A percentile compares a stretch with the other conserved stretches of the same genome.
Evolutionary conservation across 2,888 invertebrate species (phyloP).

Genomic region (Cataglyphis rosenhaueri): DNA sequence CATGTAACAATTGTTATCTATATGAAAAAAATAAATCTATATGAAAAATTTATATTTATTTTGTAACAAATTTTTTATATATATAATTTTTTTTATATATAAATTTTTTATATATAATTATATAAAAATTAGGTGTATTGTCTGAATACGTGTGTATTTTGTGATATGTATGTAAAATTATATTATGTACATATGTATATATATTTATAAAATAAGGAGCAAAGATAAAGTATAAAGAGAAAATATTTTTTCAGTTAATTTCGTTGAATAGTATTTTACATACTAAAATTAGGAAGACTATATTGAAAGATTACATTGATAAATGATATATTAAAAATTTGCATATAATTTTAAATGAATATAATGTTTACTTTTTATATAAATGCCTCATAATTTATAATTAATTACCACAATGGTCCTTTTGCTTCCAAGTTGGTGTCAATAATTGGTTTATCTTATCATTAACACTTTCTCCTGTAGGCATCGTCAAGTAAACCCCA

Average conservation of each 20-base stretch:
- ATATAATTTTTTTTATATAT: too few relatives aligned
- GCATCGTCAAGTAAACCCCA: slow-evolving; percentile 72
- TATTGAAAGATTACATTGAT: not conserved
- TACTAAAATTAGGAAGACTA: not conserved
- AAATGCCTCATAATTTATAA: not conserved
- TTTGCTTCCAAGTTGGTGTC: slow-evolving; percentile 74
- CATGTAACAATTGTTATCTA: slow-evolving; percentile 73
- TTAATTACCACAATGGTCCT: slow-evolving; percentile 65
- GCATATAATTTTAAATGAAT: not conserved
- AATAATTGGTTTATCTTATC: slow-evolving; percentile 73
- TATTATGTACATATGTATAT: too few relatives aligned
- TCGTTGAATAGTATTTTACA: not conserved
- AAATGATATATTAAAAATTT: not conserved
- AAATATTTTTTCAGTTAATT: not conserved
- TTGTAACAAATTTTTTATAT: not conserved
- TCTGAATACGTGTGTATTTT: too few relatives aligned
- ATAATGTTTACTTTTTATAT: slow-evolving; percentile 5
- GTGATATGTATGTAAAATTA: too few relatives aligned
- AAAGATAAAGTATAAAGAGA: not conserved
- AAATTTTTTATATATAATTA: not conserved
- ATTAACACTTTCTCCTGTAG: slow-evolving; percentile 76
- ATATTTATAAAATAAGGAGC: not conserved
- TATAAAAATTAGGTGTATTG: not conserved
- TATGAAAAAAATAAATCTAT: not conserved
- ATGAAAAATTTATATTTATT: slow-evolving; percentile 15